Base-by-base conservation (phyloP, 2,797 vertebrate genomes). In the Margarornis squamiger region DNA sequence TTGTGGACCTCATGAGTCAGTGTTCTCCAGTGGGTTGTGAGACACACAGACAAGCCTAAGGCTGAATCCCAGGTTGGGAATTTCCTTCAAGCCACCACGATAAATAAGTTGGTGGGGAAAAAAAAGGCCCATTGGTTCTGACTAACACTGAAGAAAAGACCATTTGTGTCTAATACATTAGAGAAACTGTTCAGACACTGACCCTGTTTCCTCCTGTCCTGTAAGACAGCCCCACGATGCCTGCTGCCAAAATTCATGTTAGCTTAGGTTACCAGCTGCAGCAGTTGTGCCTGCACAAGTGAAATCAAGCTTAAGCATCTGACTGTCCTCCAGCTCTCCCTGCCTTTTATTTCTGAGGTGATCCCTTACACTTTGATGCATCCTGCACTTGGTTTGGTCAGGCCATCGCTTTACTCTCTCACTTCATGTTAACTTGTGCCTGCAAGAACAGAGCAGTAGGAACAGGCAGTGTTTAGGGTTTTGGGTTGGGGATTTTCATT, bases 81-180 rank as follows among this genome's bases (percentile, higher is more conserved):
- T 92, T 89, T 95, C 73, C 79, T 89, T 95, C 52, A 92, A 75
- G 91, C 88, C 81, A 62, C 52, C 59, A 72, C 0, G 1, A 75
- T 92, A 93, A 95, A 55, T 58, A 67, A 79, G 43, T 55, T 24
- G 3, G 52, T 26, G 9, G 38, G 19, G 9, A 54, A 82, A 57
- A 82, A 61, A 88, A 84, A 70, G 1, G 7, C 10, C 10, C 7
- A 36, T 43, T 46, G 26, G 18, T 52, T 92, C 94, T 96, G 72
- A 58, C 87, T 86, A 78, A 85, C 17, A 49, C 11, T 86, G 34
- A 94, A 96, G 84, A 97, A 97, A 97, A 96, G 90, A 67, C 32
- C 2, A 2, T 92, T 94, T 97, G 93, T 96, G 45, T 87, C 43
- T 77, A 90, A 88, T 23, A 89, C 23, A 61, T 45, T 70, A 77